These are phyloP conservation scores for Speoplatyrhinus poulsoni DNA, from an alignment of 2,113 vertebrate genomes.

Conservation along the genomic window DNA sequence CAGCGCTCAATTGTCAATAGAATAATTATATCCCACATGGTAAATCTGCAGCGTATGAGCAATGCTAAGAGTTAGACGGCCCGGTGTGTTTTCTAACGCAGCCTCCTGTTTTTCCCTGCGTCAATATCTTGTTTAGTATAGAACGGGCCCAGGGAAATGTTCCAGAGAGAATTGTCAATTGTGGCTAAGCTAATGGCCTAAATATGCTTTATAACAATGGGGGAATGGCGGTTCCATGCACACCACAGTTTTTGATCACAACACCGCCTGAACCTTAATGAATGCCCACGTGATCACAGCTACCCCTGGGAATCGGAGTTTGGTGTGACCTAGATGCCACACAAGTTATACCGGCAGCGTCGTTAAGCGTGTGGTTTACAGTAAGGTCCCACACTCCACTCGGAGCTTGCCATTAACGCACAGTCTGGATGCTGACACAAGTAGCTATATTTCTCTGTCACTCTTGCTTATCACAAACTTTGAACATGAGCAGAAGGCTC, in stretches of 20 bases:
- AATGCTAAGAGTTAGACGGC: not conserved
- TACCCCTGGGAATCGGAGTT: conserved; percentile 35
- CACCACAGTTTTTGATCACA: conserved; percentile 46
- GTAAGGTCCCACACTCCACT: conserved; percentile 31
- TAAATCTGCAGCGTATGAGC: conserved; percentile 9
- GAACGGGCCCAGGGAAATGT: conserved; percentile 29
- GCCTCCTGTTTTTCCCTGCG: conserved; percentile 6
- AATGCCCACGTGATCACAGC: conserved; percentile 30
- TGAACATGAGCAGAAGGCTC: conserved; percentile 33
- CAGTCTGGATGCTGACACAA: conserved; percentile 40
- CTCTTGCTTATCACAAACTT: conserved; percentile 37
- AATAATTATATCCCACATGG: not conserved
- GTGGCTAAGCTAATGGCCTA: conserved; percentile 56
- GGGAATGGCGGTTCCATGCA: conserved; percentile 29
- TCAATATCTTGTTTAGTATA: conserved; percentile 24
- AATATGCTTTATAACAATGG: conserved; percentile 51
- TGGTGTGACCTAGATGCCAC: conserved; percentile 34
- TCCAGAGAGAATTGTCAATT: conserved; percentile 48
- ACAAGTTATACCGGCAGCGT: conserved; percentile 27
- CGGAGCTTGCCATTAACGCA: conserved; percentile 14
- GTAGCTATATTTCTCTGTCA: conserved; percentile 49
- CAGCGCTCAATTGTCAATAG: not conserved
- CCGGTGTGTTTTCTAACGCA: conserved; percentile 16
- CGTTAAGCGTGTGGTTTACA: conserved; percentile 49
- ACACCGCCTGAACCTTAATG: conserved; percentile 40